Conservation (phyloP, 2,113 vertebrate species). For the Percina caprodes region DNA sequence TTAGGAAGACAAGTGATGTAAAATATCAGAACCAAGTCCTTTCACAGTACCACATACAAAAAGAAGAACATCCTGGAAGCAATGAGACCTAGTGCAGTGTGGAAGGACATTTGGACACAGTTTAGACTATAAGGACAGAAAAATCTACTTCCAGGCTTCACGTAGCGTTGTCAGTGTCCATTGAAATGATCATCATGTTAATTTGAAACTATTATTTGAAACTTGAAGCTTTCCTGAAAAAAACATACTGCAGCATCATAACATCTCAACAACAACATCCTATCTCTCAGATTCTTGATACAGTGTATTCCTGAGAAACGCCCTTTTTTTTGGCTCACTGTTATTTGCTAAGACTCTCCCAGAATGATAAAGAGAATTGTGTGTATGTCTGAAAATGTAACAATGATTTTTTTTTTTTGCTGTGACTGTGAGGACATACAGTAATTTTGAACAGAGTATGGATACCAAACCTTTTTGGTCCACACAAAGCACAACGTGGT, state of each 20-base stretch:
- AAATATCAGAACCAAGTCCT: neutral
- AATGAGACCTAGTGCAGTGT: neutral
- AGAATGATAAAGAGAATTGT: conserved; percentile 23
- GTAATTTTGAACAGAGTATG: neutral
- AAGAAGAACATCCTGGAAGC: conserved; percentile 1
- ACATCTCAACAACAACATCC: conserved; percentile 2
- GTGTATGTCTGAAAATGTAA: neutral
- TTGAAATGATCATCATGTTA: conserved; percentile 11
- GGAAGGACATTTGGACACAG: neutral
- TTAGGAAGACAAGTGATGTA: conserved; percentile 32
- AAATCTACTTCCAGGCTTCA: conserved; percentile 31
- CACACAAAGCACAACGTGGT: neutral
- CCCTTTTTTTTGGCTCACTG: conserved; percentile 30
- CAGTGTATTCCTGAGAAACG: conserved; percentile 66
- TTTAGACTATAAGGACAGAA: conserved; percentile 11
- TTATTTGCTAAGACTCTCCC: neutral
- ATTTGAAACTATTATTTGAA: conserved; percentile 15
- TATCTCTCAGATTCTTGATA: conserved; percentile 13
- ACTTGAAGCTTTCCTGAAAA: conserved; percentile 22
- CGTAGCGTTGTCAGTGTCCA: conserved; percentile 10
- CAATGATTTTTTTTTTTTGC: neutral
- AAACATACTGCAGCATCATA: conserved; percentile 33
- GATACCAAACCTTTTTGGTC: neutral
- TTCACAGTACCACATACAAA: conserved; percentile 1
- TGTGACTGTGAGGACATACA: neutral